Evolutionary conservation across 1,140 invertebrate species (phyloP).

Genomic region (Littorina saxatilis): DNA sequence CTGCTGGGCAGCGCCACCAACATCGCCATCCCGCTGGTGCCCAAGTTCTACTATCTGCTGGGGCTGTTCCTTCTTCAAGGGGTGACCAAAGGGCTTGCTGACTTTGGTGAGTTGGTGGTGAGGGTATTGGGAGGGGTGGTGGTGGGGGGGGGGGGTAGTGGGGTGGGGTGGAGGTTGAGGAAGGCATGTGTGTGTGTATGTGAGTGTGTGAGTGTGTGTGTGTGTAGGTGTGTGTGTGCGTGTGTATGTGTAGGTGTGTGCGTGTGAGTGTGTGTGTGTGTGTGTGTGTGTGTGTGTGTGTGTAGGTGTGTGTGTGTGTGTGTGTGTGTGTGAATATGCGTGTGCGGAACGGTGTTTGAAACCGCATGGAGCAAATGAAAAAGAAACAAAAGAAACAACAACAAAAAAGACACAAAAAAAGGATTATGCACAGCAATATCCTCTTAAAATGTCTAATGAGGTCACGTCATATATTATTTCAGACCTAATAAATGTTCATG

Average conservation of each 20-base stretch:
- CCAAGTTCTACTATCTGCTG: slow-evolving; percentile 15
- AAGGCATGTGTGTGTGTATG: too few species aligned
- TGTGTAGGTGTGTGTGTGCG: background rate
- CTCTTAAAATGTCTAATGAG: too few species aligned
- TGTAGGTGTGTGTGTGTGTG: slow-evolving; percentile 7
- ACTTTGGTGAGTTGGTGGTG: slow-evolving; percentile 21
- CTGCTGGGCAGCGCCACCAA: slow-evolving; percentile 17
- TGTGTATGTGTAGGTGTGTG: background rate
- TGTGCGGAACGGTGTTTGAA: background rate
- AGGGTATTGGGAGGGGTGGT: background rate
- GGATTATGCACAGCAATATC: too few species aligned
- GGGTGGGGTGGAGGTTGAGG: too few species aligned
- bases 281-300: slow-evolving; percentile 20
- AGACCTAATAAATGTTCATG: too few species aligned
- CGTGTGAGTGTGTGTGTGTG: background rate
- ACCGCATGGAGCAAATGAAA: background rate
- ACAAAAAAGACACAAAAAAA: too few species aligned
- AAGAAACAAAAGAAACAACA: too few species aligned
- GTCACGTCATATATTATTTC: too few species aligned
- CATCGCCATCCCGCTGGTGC: background rate
- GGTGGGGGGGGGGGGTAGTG: background rate
- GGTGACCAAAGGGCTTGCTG: slow-evolving; percentile 21
- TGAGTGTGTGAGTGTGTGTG: background rate
- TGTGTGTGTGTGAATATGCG: slow-evolving; percentile 9
- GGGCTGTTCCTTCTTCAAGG: slow-evolving; percentile 27